Percentiles rank a stretch among this genome's conserved stretches.
Evolutionary conservation across 2,888 invertebrate genomes (phyloP).

Genomic region (Machimus atricapillus): DNA sequence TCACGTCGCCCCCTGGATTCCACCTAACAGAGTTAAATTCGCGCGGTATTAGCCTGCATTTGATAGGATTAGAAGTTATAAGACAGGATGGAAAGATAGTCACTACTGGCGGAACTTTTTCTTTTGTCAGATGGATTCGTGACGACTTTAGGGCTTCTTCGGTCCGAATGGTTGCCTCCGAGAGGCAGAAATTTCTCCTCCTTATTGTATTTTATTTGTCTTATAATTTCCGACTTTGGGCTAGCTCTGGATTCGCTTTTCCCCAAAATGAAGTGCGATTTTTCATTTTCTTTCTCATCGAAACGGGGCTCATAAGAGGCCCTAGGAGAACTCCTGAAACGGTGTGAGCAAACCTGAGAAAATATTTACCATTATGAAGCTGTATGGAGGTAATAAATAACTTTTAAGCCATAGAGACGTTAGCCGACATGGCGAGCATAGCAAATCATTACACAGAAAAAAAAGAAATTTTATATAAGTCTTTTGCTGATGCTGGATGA

Average conservation of each 20-base stretch:
- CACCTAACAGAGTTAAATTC: constrained; percentile 36
- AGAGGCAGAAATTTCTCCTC: background rate
- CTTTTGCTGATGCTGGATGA: constrained; percentile 21
- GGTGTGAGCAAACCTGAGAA: constrained; percentile 11
- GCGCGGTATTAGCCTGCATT: constrained; percentile 40
- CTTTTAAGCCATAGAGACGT: constrained; percentile 38
- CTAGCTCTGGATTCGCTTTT: background rate
- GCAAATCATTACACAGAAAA: background rate
- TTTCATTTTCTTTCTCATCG: constrained; percentile 13
- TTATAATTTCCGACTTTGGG: constrained; percentile 10
- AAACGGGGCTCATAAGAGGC: background rate
- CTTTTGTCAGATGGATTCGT: constrained; percentile 11
- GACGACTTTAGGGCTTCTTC: background rate
- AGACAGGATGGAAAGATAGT: constrained; percentile 21
- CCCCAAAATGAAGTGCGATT: constrained; percentile 14
- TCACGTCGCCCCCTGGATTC: constrained; percentile 31
- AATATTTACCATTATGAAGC: constrained; percentile 30
- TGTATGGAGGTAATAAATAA: constrained; percentile 32
- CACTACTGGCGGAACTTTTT: constrained; percentile 1
- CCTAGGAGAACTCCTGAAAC: background rate
- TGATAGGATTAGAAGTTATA: constrained; percentile 41
- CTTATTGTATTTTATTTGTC: constrained; percentile 10
- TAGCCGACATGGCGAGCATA: constrained; percentile 24
- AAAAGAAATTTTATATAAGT: background rate
- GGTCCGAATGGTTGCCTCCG: background rate